Evolutionary conservation across 2,797 vertebrate species (phyloP).

Genomic region (Notoglanidium macrostoma): DNA sequence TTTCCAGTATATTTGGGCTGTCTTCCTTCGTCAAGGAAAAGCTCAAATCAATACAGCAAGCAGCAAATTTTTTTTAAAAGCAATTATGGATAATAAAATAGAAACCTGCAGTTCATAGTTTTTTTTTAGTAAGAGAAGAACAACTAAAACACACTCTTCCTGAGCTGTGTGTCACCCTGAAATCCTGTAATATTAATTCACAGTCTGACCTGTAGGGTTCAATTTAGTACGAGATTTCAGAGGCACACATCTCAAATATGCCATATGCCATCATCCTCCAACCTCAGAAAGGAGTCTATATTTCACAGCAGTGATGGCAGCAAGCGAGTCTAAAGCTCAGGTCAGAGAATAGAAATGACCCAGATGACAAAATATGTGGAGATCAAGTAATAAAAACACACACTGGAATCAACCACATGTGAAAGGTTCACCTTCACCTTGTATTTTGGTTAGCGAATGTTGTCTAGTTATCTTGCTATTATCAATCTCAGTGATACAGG

Average conservation of each 20-base stretch:
- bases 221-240: neutral
- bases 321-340: neutral
- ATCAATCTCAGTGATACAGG: neutral
- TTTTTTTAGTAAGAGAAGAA: neutral
- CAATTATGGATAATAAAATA: neutral
- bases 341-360: neutral
- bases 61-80: neutral
- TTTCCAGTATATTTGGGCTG: neutral
- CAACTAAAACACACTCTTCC: neutral
- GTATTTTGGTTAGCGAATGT: neutral
- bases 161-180: neutral
- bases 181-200: neutral
- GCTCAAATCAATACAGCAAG: neutral
- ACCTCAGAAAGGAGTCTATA: neutral
- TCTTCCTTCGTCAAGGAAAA: neutral
- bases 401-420: neutral
- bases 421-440: neutral
- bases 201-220: neutral
- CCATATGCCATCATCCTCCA: neutral
- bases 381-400: constrained; percentile 1
- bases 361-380: constrained; percentile 7
- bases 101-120: neutral
- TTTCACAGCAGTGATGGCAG: neutral
- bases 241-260: neutral
- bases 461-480: neutral